Conservation (phyloP, 2,797 vertebrate genomes). For the Psittacula echo region DNA sequence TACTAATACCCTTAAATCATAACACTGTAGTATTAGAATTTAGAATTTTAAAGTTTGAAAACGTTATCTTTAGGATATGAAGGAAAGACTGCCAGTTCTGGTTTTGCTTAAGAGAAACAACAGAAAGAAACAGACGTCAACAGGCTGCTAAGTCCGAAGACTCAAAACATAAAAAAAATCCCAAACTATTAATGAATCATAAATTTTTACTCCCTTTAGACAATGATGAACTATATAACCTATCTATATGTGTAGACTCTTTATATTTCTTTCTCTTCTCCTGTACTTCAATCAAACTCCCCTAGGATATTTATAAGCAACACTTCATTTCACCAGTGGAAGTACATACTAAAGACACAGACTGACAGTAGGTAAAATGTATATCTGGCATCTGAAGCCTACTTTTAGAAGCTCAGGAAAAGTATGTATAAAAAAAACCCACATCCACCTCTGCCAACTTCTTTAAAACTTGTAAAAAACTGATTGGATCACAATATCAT, state of each 20-base stretch:
- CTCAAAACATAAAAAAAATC: not conserved
- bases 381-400: not conserved
- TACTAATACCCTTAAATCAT: not conserved
- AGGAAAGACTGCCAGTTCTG: not conserved
- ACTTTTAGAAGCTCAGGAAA: not conserved
- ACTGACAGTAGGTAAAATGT: not conserved
- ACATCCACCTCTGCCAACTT: not conserved
- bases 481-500: not conserved
- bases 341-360: not conserved
- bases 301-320: not conserved
- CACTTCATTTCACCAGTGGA: not conserved
- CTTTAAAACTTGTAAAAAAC: not conserved
- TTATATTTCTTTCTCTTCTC: not conserved
- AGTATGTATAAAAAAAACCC: not conserved
- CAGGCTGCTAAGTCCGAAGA: not conserved
- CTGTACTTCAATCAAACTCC: not conserved
- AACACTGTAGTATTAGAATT: not conserved
- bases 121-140: not conserved
- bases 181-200: not conserved
- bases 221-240: not conserved
- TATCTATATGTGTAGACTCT: not conserved
- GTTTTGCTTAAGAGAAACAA: not conserved
- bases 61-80: not conserved
- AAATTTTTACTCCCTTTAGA: not conserved
- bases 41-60: not conserved